Percentiles rank a stretch among this genome's conserved stretches.
phyloP scores from a whole-genome alignment of 1,140 invertebrate species.

The Drosophila persimilis region DNA sequence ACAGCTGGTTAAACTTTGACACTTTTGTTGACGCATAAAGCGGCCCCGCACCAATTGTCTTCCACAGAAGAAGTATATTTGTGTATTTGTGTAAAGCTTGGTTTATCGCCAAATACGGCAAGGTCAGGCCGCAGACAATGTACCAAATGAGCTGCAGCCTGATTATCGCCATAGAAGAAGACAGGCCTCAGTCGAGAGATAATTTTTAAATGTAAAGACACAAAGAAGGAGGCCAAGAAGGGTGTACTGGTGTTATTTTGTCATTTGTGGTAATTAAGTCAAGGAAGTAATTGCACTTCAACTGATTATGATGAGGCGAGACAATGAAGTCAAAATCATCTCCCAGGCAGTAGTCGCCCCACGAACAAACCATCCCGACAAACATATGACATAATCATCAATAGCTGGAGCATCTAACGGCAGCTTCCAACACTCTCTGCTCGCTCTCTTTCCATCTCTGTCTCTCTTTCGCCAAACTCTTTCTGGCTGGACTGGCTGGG shows the following conservation, averaged over 20 bases:
- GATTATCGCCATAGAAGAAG: constrained; percentile 22
- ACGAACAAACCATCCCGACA: constrained; percentile 29
- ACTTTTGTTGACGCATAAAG: constrained; percentile 64
- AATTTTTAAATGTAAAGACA: constrained; percentile 28
- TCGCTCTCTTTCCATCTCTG: background rate
- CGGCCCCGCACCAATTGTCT: background rate
- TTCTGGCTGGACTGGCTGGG: constrained; percentile 18
- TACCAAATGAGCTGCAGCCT: constrained; percentile 44
- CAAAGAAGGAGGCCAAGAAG: background rate
- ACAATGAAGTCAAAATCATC: constrained; percentile 57
- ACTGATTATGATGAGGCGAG: constrained; percentile 49
- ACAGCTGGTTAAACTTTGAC: constrained; percentile 50
- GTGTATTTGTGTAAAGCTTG: constrained; percentile 66
- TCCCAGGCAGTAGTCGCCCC: constrained; percentile 38
- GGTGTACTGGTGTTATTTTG: background rate
- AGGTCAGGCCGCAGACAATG: constrained; percentile 58
- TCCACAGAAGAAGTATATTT: constrained; percentile 1
- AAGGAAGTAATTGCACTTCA: constrained; percentile 72
- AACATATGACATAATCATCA: constrained; percentile 64
- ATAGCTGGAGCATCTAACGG: constrained; percentile 52
- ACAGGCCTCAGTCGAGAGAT: constrained; percentile 25
- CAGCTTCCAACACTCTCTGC: constrained; percentile 44
- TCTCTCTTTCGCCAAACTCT: constrained; percentile 4
- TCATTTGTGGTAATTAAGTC: constrained; percentile 59
- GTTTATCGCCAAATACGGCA: constrained; percentile 58